Base-by-base conservation (phyloP, 1,140 invertebrate species). In the Drosophila murphyi region DNA sequence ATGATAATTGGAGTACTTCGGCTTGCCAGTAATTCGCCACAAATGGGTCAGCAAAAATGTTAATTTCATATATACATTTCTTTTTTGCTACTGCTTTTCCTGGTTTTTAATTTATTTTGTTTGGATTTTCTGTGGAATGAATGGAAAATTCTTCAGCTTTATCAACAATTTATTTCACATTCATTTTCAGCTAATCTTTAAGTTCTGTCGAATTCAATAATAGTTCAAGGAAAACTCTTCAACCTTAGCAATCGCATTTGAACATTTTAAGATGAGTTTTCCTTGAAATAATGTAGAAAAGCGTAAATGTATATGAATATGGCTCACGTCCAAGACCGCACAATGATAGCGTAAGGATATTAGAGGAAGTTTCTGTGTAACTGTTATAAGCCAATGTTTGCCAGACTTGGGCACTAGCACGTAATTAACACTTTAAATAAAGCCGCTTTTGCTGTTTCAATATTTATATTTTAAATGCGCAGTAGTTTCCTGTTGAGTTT, bases 341-440 rank as follows among this genome's bases (percentile, higher is more conserved):
- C 41, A 68, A 39, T 68, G 34, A 52, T 43, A 39, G 39, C 34
- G 28, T 45, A 60, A 67, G 39, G 63, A 60, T 48, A 55, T 69
- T 28, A 75, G 57, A 52, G 59, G 41, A 57, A 37, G 31, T 34
- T 51, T 48, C 29, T 41, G 48, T 7, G 10, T n/a, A 32, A 28
- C 39, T 62, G n/a, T 35, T 48, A 35, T 32, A 37, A 12, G 54
- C 39, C 29, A 45, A 69, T 51, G 69, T 67, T 70, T 45, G 20
- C 39, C 45, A 28, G 51, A 51, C 74, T 80, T 67, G 72, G 78
- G 77, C 77, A 67, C 60, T 55, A 48, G 70, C 71, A 76, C 77
- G 69, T 90, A 89, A 90, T 90, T 85, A 90, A 90, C 81, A 85
- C 77, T 86, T 79, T 72, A 72, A 65, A 73, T 72, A 87, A 82